phyloP scores from a whole-genome alignment of 2,113 vertebrate species.

The Campylomormyrus tamandua region DNA sequence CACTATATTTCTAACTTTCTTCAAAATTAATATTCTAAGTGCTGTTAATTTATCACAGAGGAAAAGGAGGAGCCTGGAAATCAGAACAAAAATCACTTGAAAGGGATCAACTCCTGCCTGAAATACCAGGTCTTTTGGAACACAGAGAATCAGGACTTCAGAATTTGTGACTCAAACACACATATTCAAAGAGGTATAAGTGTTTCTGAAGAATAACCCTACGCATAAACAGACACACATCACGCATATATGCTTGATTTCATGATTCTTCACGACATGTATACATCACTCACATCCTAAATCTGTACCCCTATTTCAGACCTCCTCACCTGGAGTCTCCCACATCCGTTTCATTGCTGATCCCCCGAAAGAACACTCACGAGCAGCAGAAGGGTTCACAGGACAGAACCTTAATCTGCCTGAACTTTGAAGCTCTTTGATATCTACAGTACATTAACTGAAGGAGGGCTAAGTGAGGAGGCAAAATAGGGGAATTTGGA shows the following conservation, averaged over 20 bases:
- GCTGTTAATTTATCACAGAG: conserved; percentile 63
- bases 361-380: background rate
- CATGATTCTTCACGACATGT: background rate
- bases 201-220: background rate
- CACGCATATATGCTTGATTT: background rate
- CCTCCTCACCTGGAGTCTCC: background rate
- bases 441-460: background rate
- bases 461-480: background rate
- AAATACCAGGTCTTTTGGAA: conserved; percentile 26
- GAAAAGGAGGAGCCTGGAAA: conserved; percentile 41
- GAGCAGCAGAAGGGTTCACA: background rate
- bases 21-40: conserved; percentile 53
- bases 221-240: background rate
- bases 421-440: background rate
- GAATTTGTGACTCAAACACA: conserved; percentile 13
- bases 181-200: background rate
- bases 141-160: background rate
- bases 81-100: conserved; percentile 53
- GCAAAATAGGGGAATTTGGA: background rate
- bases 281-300: background rate
- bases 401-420: background rate
- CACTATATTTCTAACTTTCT: background rate
- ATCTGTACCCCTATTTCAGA: background rate
- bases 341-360: too few species aligned
- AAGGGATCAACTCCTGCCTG: conserved; percentile 52